Percentiles rank a stretch among this genome's conserved stretches.
Conservation (phyloP, 2,113 vertebrate genomes). For the Colius striatus region DNA sequence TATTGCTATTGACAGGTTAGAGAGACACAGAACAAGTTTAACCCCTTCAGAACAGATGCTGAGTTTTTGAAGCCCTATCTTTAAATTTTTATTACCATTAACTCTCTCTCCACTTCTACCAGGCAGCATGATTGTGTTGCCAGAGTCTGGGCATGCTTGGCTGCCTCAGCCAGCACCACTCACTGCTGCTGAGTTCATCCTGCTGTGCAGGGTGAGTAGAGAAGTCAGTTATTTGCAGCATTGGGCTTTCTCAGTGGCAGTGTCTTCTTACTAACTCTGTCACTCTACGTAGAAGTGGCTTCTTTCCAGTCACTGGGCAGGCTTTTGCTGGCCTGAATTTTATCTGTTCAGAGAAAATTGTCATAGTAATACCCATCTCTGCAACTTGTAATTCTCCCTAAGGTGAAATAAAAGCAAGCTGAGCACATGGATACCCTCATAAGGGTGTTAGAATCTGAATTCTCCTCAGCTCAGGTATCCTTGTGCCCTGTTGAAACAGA, state of each 20-base stretch:
- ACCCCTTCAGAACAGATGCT: not conserved
- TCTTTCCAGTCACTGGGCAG: not conserved
- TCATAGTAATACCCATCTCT: not conserved
- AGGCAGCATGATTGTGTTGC: not conserved
- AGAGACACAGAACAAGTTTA: not conserved
- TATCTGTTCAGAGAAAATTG: not conserved
- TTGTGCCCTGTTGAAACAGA: not conserved
- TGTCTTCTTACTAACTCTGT: not conserved
- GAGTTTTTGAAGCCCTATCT: not conserved
- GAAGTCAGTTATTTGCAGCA: not conserved
- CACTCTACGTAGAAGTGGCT: rapidly evolving
- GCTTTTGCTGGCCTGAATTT: not conserved
- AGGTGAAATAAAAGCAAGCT: not conserved
- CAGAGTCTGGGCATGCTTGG: rapidly evolving
- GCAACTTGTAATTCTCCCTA: not conserved
- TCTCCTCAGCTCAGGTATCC: not conserved
- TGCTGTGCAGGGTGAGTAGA: rapidly evolving
- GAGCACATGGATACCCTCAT: not conserved
- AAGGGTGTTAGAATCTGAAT: not conserved
- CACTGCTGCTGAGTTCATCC: not conserved
- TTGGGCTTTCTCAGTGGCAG: not conserved
- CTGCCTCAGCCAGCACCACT: not conserved
- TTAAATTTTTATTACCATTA: not conserved
- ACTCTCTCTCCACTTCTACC: not conserved
- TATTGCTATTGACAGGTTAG: not conserved